These are phyloP conservation scores for Eurystomus gularis DNA, from an alignment of 2,113 vertebrate species.

Conservation along the genomic window DNA sequence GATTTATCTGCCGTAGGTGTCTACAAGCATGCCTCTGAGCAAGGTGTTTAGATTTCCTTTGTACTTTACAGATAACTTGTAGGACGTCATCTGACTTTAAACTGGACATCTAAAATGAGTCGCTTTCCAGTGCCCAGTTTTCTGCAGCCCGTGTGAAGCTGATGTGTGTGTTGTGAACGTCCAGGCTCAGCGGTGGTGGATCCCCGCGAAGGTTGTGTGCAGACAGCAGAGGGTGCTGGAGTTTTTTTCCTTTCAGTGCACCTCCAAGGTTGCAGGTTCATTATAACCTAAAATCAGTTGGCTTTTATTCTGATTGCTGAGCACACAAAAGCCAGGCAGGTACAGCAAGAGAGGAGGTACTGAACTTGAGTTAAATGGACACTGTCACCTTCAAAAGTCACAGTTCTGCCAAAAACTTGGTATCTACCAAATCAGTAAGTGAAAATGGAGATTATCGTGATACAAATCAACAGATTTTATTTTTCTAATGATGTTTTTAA, in stretches of 20 bases:
- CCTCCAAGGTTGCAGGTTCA: slow-evolving; percentile 22
- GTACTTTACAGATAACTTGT: background rate
- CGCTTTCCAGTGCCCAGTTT: fast-evolving
- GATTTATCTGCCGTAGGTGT: background rate
- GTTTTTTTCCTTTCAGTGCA: slow-evolving; percentile 56
- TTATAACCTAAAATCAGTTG: slow-evolving; percentile 12
- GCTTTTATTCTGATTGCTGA: slow-evolving; percentile 53
- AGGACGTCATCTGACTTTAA: background rate
- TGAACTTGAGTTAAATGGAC: background rate
- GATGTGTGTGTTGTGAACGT: fast-evolving
- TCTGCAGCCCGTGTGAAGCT: background rate
- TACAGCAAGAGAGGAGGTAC: background rate
- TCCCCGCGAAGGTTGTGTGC: slow-evolving; percentile 31
- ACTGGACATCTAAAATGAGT: background rate
- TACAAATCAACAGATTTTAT: background rate
- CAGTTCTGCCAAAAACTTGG: background rate
- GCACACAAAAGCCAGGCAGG: slow-evolving; percentile 7
- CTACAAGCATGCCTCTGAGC: background rate
- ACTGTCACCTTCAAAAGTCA: slow-evolving; percentile 16
- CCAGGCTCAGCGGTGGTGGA: background rate
- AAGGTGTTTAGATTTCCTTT: background rate
- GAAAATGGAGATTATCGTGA: background rate
- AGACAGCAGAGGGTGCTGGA: slow-evolving; percentile 68
- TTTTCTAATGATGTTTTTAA: background rate
- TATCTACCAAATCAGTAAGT: background rate